These are phyloP conservation scores for Syndactyla subalaris DNA, from an alignment of 2,797 vertebrate species.

Conservation along the genomic window DNA sequence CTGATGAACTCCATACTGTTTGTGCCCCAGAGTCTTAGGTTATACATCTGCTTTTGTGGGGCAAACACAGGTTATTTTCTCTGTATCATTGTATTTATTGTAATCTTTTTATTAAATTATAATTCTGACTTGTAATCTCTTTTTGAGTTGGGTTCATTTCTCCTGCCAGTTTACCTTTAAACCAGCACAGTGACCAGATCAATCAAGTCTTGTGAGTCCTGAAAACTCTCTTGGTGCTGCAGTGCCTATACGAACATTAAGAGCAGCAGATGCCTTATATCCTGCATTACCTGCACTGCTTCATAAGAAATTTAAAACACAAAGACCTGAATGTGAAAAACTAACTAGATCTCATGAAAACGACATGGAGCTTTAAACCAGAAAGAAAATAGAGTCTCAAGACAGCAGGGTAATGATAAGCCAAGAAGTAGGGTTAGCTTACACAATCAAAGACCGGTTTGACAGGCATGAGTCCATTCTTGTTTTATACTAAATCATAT, in stretches of 20 bases:
- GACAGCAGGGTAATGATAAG: background rate
- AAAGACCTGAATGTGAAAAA: background rate
- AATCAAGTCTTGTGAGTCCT: background rate
- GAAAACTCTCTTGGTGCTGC: background rate
- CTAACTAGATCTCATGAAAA: background rate
- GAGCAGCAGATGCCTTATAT: background rate
- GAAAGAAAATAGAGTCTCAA: background rate
- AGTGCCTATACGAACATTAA: background rate
- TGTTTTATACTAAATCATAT: background rate
- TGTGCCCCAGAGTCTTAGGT: too few relatives aligned
- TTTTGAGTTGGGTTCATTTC: too few relatives aligned
- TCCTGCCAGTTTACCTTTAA: too few relatives aligned
- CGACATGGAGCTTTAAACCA: background rate
- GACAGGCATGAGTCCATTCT: background rate
- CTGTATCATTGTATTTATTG: too few relatives aligned
- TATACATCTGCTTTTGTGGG: too few relatives aligned
- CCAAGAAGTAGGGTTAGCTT: background rate
- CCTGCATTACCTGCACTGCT: background rate
- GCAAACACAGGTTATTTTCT: too few relatives aligned
- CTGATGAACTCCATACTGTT: too few relatives aligned
- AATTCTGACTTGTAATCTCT: too few relatives aligned
- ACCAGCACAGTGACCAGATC: background rate
- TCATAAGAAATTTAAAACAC: background rate
- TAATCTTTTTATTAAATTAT: too few relatives aligned
- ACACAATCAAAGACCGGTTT: background rate